Evolutionary conservation across 1,140 invertebrate species (phyloP).

Genomic region (Hetaerina americana): DNA sequence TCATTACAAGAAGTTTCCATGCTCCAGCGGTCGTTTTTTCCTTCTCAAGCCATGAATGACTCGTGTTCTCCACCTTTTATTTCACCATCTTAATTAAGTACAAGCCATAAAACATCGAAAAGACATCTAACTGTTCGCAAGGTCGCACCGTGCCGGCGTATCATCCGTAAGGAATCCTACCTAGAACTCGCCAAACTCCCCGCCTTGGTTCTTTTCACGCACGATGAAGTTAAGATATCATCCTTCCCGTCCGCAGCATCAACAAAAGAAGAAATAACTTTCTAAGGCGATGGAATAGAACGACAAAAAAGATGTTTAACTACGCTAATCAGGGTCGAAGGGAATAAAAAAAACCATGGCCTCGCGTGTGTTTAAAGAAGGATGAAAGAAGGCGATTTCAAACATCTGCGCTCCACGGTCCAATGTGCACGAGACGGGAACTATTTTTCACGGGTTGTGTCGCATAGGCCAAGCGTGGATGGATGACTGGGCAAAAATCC

Average conservation of each 20-base stretch:
- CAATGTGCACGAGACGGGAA: background rate
- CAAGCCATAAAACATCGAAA: background rate
- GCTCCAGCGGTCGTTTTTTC: background rate
- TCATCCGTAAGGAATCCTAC: too few species aligned
- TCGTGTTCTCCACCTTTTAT: background rate
- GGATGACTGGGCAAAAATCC: background rate
- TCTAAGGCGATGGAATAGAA: too few species aligned
- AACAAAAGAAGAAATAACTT: too few species aligned
- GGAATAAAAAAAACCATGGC: background rate
- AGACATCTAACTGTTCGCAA: background rate
- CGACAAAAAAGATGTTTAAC: too few species aligned
- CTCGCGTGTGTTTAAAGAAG: background rate
- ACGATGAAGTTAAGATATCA: too few species aligned
- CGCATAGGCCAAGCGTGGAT: background rate
- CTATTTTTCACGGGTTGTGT: background rate
- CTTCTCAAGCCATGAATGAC: background rate
- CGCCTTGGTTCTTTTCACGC: too few species aligned
- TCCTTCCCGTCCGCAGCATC: too few species aligned
- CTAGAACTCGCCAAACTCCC: too few species aligned
- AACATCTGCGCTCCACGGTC: background rate
- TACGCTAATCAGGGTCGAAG: too few species aligned
- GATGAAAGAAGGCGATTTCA: background rate
- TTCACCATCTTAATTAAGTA: background rate
- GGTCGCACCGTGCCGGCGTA: too few species aligned
- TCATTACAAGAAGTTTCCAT: background rate